A percentile compares a stretch with the other conserved stretches of the same genome.
These are phyloP conservation scores for Nyctibius grandis DNA, from an alignment of 2,797 vertebrate species.

Conservation along the genomic window DNA sequence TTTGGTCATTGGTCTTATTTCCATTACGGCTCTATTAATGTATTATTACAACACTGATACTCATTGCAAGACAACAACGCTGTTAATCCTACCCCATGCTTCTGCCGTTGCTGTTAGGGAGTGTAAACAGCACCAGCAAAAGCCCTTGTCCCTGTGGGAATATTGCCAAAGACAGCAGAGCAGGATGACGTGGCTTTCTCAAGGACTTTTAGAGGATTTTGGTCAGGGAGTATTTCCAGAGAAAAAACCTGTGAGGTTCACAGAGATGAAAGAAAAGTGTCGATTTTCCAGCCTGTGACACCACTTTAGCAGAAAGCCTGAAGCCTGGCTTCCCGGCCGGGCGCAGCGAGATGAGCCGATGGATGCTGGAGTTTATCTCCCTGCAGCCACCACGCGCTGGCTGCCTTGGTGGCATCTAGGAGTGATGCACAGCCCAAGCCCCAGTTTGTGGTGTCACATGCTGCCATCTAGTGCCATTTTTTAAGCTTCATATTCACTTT, in stretches of 20 bases:
- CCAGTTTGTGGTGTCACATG: conserved; percentile 46
- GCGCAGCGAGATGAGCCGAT: rapidly evolving
- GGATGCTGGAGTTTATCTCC: background rate
- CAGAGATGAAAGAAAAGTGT: background rate
- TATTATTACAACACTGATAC: background rate
- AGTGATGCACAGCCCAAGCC: background rate
- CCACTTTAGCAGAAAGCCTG: background rate
- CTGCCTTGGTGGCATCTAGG: background rate
- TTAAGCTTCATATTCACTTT: background rate
- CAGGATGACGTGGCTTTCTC: background rate
- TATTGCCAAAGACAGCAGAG: background rate
- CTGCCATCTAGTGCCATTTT: conserved; percentile 73
- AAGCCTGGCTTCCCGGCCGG: background rate
- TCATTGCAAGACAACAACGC: background rate
- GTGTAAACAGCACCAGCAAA: background rate
- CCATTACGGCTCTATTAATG: rapidly evolving
- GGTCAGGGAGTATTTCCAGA: background rate
- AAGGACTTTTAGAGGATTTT: background rate
- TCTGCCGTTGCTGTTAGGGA: background rate
- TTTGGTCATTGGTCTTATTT: background rate
- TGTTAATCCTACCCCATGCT: background rate
- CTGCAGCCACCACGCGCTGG: background rate
- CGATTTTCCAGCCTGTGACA: background rate
- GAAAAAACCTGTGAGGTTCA: background rate
- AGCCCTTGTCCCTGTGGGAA: background rate